These are phyloP conservation scores for Alces alces DNA, from an alignment of 2,113 vertebrate genomes.

Conservation along the genomic window DNA sequence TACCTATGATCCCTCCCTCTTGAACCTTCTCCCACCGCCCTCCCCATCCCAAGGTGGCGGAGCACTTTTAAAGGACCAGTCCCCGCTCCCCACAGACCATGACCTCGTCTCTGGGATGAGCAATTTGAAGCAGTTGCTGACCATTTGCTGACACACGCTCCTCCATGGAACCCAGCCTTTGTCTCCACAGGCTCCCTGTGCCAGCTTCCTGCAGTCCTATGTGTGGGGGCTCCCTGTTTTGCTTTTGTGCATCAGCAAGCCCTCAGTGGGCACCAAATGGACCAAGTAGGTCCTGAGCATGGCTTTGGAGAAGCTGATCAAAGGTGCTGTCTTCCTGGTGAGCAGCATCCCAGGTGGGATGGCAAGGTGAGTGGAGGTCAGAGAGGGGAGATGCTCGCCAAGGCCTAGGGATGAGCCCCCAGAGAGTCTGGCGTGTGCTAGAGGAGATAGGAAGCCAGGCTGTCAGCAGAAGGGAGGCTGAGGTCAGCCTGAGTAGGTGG, in stretches of 20 bases:
- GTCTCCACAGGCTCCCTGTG: background rate
- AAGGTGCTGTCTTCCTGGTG: background rate
- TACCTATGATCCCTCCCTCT: background rate
- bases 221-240: background rate
- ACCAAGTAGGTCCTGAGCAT: accelerated
- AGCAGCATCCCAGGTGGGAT: too few species aligned
- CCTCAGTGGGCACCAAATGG: accelerated
- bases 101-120: background rate
- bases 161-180: accelerated
- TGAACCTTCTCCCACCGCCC: background rate
- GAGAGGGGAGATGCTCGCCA: background rate
- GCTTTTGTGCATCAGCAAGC: background rate
- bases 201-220: background rate
- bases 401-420: background rate
- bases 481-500: background rate
- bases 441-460: background rate
- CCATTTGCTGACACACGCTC: too few species aligned
- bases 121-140: background rate
- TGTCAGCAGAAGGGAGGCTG: background rate
- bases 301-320: background rate
- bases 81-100: background rate
- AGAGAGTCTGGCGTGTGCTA: background rate
- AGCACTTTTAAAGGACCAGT: background rate
- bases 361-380: background rate
- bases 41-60: background rate